Conservation (phyloP, 2,888 invertebrate species). For the Diaprepes abbreviatus region DNA sequence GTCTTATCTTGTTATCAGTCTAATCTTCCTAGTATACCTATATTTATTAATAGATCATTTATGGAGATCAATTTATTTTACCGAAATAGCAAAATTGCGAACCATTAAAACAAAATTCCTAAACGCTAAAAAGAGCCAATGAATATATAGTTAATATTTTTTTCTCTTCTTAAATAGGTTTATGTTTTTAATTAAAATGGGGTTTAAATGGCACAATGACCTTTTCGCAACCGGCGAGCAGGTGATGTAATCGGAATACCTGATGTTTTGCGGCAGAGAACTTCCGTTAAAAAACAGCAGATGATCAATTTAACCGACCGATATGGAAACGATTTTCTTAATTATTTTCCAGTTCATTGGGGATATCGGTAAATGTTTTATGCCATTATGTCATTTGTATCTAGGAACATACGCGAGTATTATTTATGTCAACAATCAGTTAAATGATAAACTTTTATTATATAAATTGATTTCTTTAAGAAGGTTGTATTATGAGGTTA, state of each 20-base stretch:
- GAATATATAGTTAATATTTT: too few species aligned
- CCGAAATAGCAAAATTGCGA: too few species aligned
- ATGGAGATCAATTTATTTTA: too few species aligned
- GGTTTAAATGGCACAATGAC: constrained; percentile 4
- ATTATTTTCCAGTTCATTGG: constrained; percentile 32
- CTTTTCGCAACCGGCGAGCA: constrained; percentile 1
- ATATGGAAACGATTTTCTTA: constrained; percentile 25
- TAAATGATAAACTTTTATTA: not conserved
- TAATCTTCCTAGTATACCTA: too few species aligned
- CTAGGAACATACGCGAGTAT: not conserved
- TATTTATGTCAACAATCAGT: not conserved
- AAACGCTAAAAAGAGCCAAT: too few species aligned
- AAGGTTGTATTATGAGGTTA: too few species aligned
- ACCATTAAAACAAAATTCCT: too few species aligned
- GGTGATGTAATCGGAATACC: constrained; percentile 19
- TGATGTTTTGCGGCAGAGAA: constrained; percentile 15
- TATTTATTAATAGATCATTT: too few species aligned
- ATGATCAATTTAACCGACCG: constrained; percentile 16
- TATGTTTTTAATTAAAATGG: too few species aligned
- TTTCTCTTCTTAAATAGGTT: too few species aligned
- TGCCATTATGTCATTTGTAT: not conserved
- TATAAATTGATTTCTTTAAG: too few species aligned
- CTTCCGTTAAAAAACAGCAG: constrained; percentile 37
- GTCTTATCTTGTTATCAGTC: too few species aligned
- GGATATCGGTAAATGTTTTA: constrained; percentile 25